Conservation (phyloP, 2,888 invertebrate genomes). For the Neoascia interrupta region DNA sequence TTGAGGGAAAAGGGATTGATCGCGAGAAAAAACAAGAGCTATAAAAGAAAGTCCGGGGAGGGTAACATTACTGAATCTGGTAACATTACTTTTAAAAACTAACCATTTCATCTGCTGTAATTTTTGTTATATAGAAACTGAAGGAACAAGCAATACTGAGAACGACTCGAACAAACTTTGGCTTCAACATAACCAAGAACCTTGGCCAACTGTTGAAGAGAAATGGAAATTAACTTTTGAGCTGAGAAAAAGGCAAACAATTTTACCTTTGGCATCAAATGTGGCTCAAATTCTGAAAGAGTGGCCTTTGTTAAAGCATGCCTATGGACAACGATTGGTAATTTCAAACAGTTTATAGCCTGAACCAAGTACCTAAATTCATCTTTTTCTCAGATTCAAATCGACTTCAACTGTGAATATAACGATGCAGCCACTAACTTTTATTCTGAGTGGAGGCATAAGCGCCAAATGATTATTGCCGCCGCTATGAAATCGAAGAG, state of each 20-base stretch:
- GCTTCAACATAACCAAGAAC: background rate
- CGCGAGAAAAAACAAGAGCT: background rate
- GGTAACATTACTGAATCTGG: background rate
- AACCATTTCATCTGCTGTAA: too few relatives aligned
- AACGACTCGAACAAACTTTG: background rate
- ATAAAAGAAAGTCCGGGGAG: background rate
- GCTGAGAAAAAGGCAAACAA: background rate
- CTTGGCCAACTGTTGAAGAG: background rate
- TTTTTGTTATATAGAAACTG: background rate
- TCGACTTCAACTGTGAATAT: background rate
- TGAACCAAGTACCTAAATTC: background rate
- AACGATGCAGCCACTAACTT: background rate
- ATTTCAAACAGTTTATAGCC: background rate
- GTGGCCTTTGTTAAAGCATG: background rate
- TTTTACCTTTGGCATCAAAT: background rate
- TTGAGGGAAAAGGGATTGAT: background rate
- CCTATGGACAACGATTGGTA: background rate
- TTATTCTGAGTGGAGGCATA: slow-evolving; percentile 1
- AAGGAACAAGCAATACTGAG: background rate
- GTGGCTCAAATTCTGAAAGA: background rate
- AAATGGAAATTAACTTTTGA: background rate
- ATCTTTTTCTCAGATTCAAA: background rate
- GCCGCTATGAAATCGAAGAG: background rate
- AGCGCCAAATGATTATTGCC: background rate
- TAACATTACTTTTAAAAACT: background rate